Percentiles rank a stretch among this genome's conserved stretches.
phyloP scores from a whole-genome alignment of 92 coral and sea anemone species.

The Parazoanthus swiftii region DNA sequence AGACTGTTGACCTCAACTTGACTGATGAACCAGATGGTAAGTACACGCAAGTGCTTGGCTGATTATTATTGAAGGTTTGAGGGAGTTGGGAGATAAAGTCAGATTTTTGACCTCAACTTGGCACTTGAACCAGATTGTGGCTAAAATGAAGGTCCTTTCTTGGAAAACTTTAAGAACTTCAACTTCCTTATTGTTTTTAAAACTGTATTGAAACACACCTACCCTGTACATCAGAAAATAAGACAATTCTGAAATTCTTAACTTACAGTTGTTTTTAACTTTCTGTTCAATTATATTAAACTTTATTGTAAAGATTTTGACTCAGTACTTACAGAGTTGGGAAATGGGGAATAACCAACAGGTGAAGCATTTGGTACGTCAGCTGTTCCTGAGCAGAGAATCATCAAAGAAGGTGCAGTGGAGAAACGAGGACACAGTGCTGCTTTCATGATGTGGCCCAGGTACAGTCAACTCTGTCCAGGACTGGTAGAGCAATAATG shows the following conservation, averaged over 20 bases:
- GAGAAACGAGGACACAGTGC: slow-evolving; percentile 99
- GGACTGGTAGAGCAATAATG: too few species aligned
- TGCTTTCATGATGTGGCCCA: slow-evolving; percentile 98
- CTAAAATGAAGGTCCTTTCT: too few species aligned
- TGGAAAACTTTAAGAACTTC: too few species aligned
- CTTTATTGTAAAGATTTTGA: neutral
- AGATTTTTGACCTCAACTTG: too few species aligned
- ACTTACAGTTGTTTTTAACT: too few species aligned
- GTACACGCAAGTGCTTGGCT: too few species aligned
- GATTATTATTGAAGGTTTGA: neutral
- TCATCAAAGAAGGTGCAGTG: slow-evolving; percentile 91
- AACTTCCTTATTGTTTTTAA: too few species aligned
- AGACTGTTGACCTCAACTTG: slow-evolving; percentile 71
- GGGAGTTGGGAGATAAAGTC: neutral
- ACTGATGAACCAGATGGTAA: slow-evolving; percentile 77
- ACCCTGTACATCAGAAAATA: too few species aligned
- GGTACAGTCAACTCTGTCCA: slow-evolving; percentile 42
- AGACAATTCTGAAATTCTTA: too few species aligned
- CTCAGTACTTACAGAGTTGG: too few species aligned
- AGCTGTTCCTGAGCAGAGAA: slow-evolving; percentile 52
- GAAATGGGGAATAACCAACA: neutral
- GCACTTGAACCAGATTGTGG: too few species aligned
- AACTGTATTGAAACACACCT: too few species aligned
- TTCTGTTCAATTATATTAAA: neutral
- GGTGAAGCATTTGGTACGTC: slow-evolving; percentile 19